Base-by-base conservation (phyloP, 2,888 invertebrate genomes). In the Ochropacha duplaris region DNA sequence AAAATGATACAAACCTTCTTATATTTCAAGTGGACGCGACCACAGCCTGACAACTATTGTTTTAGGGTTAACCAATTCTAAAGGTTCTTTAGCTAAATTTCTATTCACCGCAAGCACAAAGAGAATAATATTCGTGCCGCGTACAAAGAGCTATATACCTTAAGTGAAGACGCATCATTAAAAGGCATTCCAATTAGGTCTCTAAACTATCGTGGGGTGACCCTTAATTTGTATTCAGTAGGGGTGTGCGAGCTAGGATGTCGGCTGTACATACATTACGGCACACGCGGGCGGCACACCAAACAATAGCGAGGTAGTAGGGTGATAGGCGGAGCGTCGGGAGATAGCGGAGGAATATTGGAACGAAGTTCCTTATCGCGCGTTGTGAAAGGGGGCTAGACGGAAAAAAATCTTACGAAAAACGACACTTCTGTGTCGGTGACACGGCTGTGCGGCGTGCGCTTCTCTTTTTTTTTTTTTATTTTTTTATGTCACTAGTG, bases 131-230 rank as follows among this genome's bases (percentile, higher is more conserved):
- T 44, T 44, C 19, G 44, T 9, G 44, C 2, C 44, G 44, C 44
- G 19, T 44, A 19, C 44, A 9, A 44, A 44, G 19, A 44, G 19
- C 44, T 8, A 44, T 8, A 44, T 9, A n/a, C 44, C 44, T 44
- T 44, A 44, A 44, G 44, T 44, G 44, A 44, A 44, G 44, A 44
- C 19, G 44, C 44, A 44, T 44, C 44, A 44, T 44, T 44, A 44
- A 44, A 19, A 44, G 44, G 44, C 44, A n/a, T 44, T 44, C 44
- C 44, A 44, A 44, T 44, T 44, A 44, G 44, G 44, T 44, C 44
- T 44, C 9, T 44, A 39, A 44, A 19, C 44, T 44, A 44, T 44
- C 16, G 16, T 19, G 44, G 44, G 44, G 44, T 44, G 44, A 44
- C 44, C 44, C 19, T 44, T 14, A 44, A 44, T 44, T 44, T 44